These are phyloP conservation scores for Stomorhina lunata DNA, from an alignment of 2,888 invertebrate genomes.

Conservation along the genomic window DNA sequence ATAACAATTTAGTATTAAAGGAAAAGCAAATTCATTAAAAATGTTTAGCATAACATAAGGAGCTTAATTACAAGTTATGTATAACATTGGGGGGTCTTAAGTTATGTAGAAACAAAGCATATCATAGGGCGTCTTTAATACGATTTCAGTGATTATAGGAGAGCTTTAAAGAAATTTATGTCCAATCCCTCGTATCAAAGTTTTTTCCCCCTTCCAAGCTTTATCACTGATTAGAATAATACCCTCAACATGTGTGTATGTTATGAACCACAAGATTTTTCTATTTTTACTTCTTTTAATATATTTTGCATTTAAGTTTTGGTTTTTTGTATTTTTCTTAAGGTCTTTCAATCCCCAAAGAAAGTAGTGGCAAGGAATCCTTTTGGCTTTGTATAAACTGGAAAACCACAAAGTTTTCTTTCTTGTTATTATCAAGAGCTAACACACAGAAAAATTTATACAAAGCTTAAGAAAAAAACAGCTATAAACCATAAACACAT, in stretches of 20 bases:
- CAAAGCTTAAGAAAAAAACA: neutral
- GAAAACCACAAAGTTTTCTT: constrained; percentile 16
- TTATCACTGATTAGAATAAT: neutral
- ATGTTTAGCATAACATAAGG: too few relatives aligned
- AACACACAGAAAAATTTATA: neutral
- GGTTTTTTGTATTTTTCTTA: neutral
- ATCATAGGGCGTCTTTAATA: too few relatives aligned
- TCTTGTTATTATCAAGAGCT: neutral
- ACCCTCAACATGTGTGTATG: neutral
- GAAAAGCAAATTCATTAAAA: too few relatives aligned
- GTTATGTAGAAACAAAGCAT: too few relatives aligned
- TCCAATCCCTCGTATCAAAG: neutral
- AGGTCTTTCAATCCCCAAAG: neutral
- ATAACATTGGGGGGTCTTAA: too few relatives aligned
- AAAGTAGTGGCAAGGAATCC: neutral
- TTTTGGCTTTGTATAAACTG: constrained; percentile 1
- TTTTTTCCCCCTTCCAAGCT: neutral
- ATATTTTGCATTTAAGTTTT: neutral
- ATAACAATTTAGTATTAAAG: too few relatives aligned
- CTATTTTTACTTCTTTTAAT: neutral
- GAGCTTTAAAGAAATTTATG: too few relatives aligned
- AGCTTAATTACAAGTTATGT: too few relatives aligned
- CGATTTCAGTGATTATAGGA: too few relatives aligned
- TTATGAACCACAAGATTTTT: constrained; percentile 3
- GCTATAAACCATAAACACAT: neutral